Conservation (phyloP, 2,113 vertebrate species). For the Stegostoma tigrinum region DNA sequence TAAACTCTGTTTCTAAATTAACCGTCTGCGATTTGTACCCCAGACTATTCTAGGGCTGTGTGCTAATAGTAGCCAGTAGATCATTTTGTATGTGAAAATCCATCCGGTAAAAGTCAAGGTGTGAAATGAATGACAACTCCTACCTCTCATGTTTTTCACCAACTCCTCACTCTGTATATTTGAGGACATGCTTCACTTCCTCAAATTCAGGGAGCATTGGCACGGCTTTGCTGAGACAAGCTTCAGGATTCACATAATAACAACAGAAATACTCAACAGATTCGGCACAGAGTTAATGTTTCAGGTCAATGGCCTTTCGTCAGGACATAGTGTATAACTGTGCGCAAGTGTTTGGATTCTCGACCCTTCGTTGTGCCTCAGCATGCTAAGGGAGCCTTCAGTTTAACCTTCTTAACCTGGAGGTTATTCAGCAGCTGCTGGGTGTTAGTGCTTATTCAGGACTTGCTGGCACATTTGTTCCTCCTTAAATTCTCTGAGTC, state of each 20-base stretch:
- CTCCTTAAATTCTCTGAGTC: too few relatives aligned
- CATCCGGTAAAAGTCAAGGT: neutral
- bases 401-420: too few relatives aligned
- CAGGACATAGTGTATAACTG: neutral
- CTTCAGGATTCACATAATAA: too few relatives aligned
- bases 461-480: too few relatives aligned
- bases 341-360: neutral
- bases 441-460: too few relatives aligned
- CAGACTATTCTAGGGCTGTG: neutral
- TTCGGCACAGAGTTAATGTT: too few relatives aligned
- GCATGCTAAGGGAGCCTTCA: neutral
- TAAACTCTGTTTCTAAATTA: neutral
- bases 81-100: neutral
- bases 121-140: neutral
- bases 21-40: neutral
- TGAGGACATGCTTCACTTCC: neutral
- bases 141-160: neutral
- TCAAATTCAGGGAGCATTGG: neutral
- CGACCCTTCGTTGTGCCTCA: too few relatives aligned
- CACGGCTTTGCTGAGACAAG: neutral
- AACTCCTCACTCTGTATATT: neutral
- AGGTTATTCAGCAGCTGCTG: too few relatives aligned
- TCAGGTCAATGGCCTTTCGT: neutral
- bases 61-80: neutral
- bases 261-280: too few relatives aligned